Percentiles rank a stretch among this genome's conserved stretches.
Evolutionary conservation across 2,113 vertebrate genomes (phyloP).

Genomic region (Butorides virescens): DNA sequence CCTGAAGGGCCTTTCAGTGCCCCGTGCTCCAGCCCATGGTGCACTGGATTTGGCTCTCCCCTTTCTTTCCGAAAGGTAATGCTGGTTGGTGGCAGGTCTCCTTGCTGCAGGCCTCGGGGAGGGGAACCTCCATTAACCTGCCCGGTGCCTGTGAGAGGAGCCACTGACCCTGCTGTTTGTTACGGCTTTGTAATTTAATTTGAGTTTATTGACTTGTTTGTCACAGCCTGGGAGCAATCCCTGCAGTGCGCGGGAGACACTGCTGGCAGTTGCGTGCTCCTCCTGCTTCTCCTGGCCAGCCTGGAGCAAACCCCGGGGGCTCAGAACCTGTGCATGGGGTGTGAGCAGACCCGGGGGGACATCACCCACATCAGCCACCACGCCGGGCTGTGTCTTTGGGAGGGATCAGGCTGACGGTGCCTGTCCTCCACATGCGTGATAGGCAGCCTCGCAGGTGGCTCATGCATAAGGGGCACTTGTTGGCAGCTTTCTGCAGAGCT

Average conservation of each 20-base stretch:
- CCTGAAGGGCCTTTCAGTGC: not conserved
- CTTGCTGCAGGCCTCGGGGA: not conserved
- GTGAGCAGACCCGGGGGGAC: not conserved
- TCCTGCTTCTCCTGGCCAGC: not conserved
- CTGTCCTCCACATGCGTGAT: not conserved
- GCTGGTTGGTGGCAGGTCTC: not conserved
- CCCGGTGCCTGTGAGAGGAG: not conserved
- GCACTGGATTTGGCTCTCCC: not conserved
- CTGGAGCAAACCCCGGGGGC: not conserved
- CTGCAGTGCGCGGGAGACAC: accelerated
- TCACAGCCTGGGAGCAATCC: not conserved
- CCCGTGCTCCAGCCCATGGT: not conserved
- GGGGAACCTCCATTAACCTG: not conserved
- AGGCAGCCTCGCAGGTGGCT: not conserved
- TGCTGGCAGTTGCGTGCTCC: not conserved
- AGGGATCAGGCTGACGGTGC: not conserved
- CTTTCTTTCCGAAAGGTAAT: not conserved
- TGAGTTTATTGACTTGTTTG: conserved; percentile 2
- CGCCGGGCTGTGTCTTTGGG: not conserved
- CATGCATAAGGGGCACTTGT: not conserved
- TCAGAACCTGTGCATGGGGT: no score
- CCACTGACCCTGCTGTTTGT: not conserved
- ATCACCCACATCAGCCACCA: not conserved
- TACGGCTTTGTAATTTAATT: not conserved
- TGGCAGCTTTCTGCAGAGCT: not conserved